phyloP scores from a whole-genome alignment of 2,797 vertebrate species.

The Clarias platycephalus region DNA sequence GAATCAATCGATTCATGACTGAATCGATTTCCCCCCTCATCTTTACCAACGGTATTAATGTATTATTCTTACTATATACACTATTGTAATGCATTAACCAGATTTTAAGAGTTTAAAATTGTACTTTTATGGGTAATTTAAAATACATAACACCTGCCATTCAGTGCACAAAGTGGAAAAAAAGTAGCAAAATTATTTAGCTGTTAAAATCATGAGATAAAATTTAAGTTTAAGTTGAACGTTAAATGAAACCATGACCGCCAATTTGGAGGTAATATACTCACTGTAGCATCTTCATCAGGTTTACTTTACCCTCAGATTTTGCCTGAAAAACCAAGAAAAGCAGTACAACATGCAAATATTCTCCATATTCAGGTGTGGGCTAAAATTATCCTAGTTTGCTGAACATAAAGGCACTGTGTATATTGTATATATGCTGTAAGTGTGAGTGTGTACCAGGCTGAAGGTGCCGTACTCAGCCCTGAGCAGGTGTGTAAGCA shows the following conservation, averaged over 20 bases:
- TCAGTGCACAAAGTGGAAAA: background rate
- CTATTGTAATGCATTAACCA: too few relatives aligned
- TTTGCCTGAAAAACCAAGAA: slow-evolving; percentile 80
- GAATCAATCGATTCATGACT: too few relatives aligned
- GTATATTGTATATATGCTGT: too few relatives aligned
- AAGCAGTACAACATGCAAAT: background rate
- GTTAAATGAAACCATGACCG: background rate
- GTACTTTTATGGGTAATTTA: background rate
- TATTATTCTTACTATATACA: background rate
- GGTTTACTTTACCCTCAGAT: slow-evolving; percentile 75
- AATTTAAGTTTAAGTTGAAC: background rate
- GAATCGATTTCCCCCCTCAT: too few relatives aligned
- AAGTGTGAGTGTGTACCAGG: slow-evolving; percentile 61
- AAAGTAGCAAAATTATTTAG: background rate
- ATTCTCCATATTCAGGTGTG: background rate
- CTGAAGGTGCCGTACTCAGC: slow-evolving; percentile 95
- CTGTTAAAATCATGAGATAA: background rate
- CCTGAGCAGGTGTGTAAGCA: slow-evolving; percentile 92
- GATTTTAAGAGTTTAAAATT: background rate
- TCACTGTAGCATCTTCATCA: slow-evolving; percentile 82
- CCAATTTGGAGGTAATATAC: slow-evolving; percentile 61
- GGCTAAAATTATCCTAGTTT: background rate
- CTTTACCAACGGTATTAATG: background rate
- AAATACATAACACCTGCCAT: background rate
- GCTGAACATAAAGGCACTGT: too few relatives aligned